phyloP scores from a whole-genome alignment of 2,113 vertebrate genomes.

The Telmatochromis sp. region DNA sequence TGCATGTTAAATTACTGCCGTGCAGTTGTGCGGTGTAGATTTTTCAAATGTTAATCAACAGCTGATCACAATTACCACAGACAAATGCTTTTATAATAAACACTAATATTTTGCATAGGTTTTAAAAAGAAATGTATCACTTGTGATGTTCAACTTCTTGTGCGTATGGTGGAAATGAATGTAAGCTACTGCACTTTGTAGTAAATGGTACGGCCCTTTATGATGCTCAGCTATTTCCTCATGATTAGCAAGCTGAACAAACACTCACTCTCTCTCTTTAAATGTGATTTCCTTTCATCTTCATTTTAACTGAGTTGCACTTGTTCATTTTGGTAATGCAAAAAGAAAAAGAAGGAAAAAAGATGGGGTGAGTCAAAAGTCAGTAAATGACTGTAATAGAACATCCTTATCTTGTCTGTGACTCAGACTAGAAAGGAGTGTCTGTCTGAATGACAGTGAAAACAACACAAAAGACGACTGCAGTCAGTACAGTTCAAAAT shows the following conservation, averaged over 20 bases:
- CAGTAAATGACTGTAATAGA: not conserved
- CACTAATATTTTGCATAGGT: not conserved
- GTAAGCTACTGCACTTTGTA: not conserved
- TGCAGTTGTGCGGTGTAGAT: not conserved
- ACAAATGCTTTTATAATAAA: not conserved
- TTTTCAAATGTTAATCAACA: not conserved
- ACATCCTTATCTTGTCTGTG: not conserved
- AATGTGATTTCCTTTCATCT: not conserved
- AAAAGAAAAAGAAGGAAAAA: not conserved
- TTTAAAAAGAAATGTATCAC: not conserved
- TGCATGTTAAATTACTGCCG: not conserved
- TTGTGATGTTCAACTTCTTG: not conserved
- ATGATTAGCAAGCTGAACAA: constrained; percentile 11
- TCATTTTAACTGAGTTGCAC: not conserved
- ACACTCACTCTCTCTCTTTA: not conserved
- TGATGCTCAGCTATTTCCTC: not conserved
- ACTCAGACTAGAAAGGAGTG: not conserved
- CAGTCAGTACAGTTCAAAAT: not conserved
- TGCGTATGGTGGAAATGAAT: not conserved
- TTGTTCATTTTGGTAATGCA: not conserved
- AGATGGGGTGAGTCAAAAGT: not conserved
- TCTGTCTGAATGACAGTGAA: not conserved
- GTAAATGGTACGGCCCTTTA: not conserved
- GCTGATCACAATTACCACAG: not conserved
- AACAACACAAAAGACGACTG: not conserved